Percentiles rank a stretch among this genome's conserved stretches.
Conservation (phyloP, 2,113 vertebrate species). For the Panthera uncia region DNA sequence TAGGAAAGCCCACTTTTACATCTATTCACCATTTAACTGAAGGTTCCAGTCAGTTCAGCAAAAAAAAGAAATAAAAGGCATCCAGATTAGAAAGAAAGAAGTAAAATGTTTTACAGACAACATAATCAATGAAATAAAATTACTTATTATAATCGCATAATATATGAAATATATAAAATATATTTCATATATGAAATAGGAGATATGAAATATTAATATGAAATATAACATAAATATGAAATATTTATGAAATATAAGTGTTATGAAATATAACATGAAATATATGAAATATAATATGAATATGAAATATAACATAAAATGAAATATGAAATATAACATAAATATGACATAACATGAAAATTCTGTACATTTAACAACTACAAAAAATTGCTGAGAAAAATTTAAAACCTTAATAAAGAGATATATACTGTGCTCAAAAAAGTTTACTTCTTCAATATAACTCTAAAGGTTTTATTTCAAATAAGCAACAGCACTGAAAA, state of each 20-base stretch:
- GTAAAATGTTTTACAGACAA: neutral
- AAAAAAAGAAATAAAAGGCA: slow-evolving; percentile 26
- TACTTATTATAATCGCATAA: neutral
- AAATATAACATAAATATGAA: no score
- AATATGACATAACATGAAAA: neutral
- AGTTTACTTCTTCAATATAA: slow-evolving; percentile 24
- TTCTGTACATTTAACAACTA: neutral
- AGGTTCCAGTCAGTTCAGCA: neutral
- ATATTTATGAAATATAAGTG: no score
- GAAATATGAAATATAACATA: neutral
- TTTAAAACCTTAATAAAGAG: neutral
- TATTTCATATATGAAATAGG: no score
- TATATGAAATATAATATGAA: no score
- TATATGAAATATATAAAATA: neutral
- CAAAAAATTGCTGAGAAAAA: neutral
- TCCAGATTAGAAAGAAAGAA: neutral
- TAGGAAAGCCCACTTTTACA: neutral
- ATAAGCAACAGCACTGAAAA: slow-evolving; percentile 11
- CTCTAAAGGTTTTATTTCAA: slow-evolving; percentile 40
- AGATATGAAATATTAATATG: no score
- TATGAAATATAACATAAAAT: no score
- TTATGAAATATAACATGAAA: no score
- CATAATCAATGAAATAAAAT: neutral
- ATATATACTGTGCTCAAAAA: neutral
- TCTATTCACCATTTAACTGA: neutral